Conservation (phyloP, 1,140 invertebrate genomes). For the Drosophila serrata region DNA sequence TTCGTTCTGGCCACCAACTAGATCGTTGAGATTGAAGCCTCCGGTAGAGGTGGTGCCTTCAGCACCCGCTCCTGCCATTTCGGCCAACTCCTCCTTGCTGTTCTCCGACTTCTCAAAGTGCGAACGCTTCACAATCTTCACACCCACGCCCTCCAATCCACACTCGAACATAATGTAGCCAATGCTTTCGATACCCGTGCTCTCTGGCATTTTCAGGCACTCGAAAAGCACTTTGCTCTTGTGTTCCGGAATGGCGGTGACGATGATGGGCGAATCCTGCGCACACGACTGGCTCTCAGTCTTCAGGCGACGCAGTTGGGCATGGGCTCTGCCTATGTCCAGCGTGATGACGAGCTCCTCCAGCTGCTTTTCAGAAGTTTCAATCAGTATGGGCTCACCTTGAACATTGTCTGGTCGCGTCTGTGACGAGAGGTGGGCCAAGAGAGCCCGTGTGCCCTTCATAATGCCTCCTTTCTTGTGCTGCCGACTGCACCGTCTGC, state of each 20-base stretch:
- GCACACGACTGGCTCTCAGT: slow-evolving; percentile 88
- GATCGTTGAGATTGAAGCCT: slow-evolving; percentile 67
- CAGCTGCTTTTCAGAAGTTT: slow-evolving; percentile 94
- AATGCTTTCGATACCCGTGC: slow-evolving; percentile 88
- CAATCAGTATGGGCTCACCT: slow-evolving; percentile 94
- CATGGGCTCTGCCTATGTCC: slow-evolving; percentile 95
- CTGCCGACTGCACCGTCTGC: slow-evolving; percentile 82
- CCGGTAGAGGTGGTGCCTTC: slow-evolving; percentile 48
- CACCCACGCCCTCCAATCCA: slow-evolving; percentile 95
- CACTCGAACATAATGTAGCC: slow-evolving; percentile 99
- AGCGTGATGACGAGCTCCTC: slow-evolving; percentile 95
- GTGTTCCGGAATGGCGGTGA: slow-evolving; percentile 84
- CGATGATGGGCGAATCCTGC: slow-evolving; percentile 77
- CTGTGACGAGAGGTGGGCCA: slow-evolving; percentile 83
- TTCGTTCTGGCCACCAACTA: slow-evolving; percentile 44
- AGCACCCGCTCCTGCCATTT: slow-evolving; percentile 64
- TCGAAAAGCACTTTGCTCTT: slow-evolving; percentile 85
- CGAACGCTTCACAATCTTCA: slow-evolving; percentile 92
- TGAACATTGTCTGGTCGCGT: slow-evolving; percentile 83
- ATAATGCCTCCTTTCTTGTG: slow-evolving; percentile 84
- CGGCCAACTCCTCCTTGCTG: slow-evolving; percentile 87
- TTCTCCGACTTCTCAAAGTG: slow-evolving; percentile 91
- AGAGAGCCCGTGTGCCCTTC: slow-evolving; percentile 80
- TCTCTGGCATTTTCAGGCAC: slow-evolving; percentile 84
- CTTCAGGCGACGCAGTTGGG: slow-evolving; percentile 94